Evolutionary conservation across 2,888 invertebrate species (phyloP).

Genomic region (Standfussiana lucernea): DNA sequence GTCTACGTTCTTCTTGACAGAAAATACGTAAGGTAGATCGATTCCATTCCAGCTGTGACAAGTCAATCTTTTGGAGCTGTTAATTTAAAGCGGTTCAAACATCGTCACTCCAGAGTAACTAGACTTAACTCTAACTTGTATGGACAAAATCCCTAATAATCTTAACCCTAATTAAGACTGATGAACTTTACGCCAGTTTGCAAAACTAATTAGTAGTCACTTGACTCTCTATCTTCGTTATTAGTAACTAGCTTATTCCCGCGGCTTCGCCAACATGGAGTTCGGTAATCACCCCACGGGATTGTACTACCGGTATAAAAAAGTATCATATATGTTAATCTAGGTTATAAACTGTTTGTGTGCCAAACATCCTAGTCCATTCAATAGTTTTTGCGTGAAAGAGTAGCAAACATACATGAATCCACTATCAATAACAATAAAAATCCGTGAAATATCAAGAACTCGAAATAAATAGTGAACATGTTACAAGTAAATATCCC

Average conservation of each 20-base stretch:
- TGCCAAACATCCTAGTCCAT: neutral
- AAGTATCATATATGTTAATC: neutral
- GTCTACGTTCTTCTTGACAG: neutral
- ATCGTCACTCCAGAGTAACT: neutral
- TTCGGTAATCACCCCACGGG: neutral
- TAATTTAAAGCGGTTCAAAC: slow-evolving; percentile 31
- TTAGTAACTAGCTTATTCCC: neutral
- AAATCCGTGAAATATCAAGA: no score
- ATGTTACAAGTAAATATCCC: no score
- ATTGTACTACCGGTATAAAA: neutral
- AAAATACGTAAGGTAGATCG: neutral
- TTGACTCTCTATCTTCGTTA: slow-evolving; percentile 10
- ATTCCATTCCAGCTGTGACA: neutral
- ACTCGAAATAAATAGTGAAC: no score
- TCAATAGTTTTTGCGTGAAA: neutral
- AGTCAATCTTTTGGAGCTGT: slow-evolving; percentile 13
- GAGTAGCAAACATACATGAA: neutral
- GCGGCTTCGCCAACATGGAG: neutral
- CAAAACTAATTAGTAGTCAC: slow-evolving; percentile 16
- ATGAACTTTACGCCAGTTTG: neutral
- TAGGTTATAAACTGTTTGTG: neutral
- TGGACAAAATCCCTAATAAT: slow-evolving; percentile 2
- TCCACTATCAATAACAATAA: no score
- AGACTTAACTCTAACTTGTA: slow-evolving; percentile 5
- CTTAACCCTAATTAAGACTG: slow-evolving; percentile 17